phyloP scores from a whole-genome alignment of 2,888 invertebrate species.

The Cosmopolites sordidus region DNA sequence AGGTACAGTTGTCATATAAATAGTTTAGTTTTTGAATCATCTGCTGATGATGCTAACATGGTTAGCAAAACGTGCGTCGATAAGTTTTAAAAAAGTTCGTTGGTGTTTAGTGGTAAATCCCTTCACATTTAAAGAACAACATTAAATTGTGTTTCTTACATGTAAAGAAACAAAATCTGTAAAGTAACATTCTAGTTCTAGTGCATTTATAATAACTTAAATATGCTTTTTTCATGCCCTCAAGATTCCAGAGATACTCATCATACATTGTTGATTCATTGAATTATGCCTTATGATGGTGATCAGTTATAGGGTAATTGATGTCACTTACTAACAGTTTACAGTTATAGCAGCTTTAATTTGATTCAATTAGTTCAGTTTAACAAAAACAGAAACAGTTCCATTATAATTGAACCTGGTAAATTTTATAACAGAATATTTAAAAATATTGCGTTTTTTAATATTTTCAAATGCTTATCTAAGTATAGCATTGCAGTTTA shows the following conservation, averaged over 20 bases:
- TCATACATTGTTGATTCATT: slow-evolving; percentile 47
- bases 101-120: too few relatives aligned
- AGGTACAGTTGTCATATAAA: too few relatives aligned
- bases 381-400: background rate
- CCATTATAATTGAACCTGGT: background rate
- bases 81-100: too few relatives aligned
- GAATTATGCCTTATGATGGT: slow-evolving; percentile 29
- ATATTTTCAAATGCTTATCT: too few relatives aligned
- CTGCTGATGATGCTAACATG: too few relatives aligned
- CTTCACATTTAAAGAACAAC: too few relatives aligned
- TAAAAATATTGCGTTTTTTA: too few relatives aligned
- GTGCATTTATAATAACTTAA: slow-evolving; percentile 28
- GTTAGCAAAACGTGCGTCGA: too few relatives aligned
- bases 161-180: slow-evolving; percentile 19
- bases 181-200: slow-evolving; percentile 11
- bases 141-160: too few relatives aligned
- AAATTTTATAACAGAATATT: too few relatives aligned
- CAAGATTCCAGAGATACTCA: slow-evolving; percentile 49
- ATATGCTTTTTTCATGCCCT: slow-evolving; percentile 44
- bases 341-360: background rate
- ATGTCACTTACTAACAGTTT: slow-evolving; percentile 14
- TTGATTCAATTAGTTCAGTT: background rate
- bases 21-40: too few relatives aligned
- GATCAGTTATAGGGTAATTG: slow-evolving; percentile 31
- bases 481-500: too few relatives aligned